A percentile compares a stretch with the other conserved stretches of the same genome.
Conservation (phyloP, 2,113 vertebrate species). For the Serinus canaria region DNA sequence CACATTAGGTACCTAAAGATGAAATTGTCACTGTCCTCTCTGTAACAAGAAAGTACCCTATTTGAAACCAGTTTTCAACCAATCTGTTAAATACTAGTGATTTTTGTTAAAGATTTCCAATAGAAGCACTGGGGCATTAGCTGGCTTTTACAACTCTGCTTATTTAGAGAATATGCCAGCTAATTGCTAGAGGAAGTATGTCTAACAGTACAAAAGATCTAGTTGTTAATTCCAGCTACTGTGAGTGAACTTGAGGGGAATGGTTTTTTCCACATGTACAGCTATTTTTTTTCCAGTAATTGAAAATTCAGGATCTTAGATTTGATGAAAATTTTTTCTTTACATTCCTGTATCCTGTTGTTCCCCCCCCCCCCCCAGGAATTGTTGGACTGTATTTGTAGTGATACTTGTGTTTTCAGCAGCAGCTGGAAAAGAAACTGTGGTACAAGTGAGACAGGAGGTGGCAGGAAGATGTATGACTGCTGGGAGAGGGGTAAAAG, state of each 20-base stretch:
- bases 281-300: not conserved
- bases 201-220: not conserved
- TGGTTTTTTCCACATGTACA: not conserved
- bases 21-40: slow-evolving; percentile 34
- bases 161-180: not conserved
- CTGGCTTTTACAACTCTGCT: not conserved
- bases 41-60: not conserved
- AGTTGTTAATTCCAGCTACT: not conserved
- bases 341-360: not conserved
- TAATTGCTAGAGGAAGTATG: not conserved
- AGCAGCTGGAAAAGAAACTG: not conserved
- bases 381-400: not conserved
- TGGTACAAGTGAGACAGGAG: not conserved
- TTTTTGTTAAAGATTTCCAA: slow-evolving; percentile 39
- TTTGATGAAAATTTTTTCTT: not conserved
- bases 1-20: not conserved
- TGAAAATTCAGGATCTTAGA: not conserved
- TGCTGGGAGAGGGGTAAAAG: not conserved
- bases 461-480: slow-evolving; percentile 1
- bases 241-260: not conserved
- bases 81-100: not conserved
- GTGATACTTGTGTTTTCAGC: not conserved
- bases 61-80: not conserved
- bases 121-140: not conserved
- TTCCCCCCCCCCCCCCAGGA: not conserved